Conservation (phyloP, 1,140 invertebrate genomes). For the Macrostomum lignano region DNA sequence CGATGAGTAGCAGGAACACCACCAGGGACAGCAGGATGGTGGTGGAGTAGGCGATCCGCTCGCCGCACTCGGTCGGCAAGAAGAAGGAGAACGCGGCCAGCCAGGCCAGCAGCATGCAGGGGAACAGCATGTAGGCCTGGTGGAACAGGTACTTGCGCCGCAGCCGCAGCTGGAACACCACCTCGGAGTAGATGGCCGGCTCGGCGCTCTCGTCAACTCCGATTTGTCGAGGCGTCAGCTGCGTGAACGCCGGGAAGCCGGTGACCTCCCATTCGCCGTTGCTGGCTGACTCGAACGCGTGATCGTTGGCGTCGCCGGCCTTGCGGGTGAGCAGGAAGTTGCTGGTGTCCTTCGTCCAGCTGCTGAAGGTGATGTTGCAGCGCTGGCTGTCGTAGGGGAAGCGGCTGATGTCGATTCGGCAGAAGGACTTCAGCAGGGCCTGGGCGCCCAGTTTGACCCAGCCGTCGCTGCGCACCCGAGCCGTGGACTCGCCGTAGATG, state of each 20-base stretch:
- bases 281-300: background rate
- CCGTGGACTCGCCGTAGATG: constrained; percentile 1
- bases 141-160: background rate
- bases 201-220: background rate
- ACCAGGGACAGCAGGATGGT: constrained; percentile 31
- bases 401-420: constrained; percentile 79
- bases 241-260: background rate
- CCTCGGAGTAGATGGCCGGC: background rate
- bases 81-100: constrained; percentile 95
- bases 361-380: constrained; percentile 51
- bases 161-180: background rate
- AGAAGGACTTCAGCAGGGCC: background rate
- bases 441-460: background rate
- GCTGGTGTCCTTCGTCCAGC: constrained; percentile 19
- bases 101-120: constrained; percentile 87
- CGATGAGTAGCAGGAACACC: constrained; percentile 22
- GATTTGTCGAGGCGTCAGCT: background rate
- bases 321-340: background rate
- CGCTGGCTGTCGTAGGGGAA: constrained; percentile 95
- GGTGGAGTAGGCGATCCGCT: constrained; percentile 91
- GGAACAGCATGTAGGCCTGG: constrained; percentile 85
- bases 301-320: background rate
- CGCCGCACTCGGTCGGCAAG: constrained; percentile 87
- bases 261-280: constrained; percentile 3
- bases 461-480: background rate